Conservation (phyloP, 2,888 invertebrate species). For the Dinocampus coccinellae region DNA sequence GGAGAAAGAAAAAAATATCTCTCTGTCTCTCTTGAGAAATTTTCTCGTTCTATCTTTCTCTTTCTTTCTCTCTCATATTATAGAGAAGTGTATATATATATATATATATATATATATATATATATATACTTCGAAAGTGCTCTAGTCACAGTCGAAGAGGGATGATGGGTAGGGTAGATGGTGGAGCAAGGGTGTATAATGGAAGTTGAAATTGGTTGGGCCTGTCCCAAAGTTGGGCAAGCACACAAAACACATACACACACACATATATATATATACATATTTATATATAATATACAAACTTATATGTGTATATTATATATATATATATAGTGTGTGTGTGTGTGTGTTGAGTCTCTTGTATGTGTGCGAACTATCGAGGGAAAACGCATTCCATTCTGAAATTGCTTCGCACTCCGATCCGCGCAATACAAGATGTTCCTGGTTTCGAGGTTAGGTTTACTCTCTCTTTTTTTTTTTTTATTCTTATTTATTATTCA, state of each 20-base stretch:
- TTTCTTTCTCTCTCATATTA: slow-evolving; percentile 26
- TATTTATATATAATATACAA: too few species aligned
- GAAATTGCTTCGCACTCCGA: slow-evolving; percentile 67
- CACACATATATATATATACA: slow-evolving; percentile 17
- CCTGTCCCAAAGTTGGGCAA: slow-evolving; percentile 66
- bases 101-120: too few species aligned
- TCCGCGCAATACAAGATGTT: slow-evolving; percentile 45
- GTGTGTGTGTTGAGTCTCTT: not conserved
- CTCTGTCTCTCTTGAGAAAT: too few species aligned
- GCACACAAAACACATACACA: slow-evolving; percentile 50
- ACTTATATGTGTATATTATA: too few species aligned
- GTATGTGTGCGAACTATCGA: slow-evolving; percentile 56
- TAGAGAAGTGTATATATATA: too few species aligned
- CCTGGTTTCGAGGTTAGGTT: slow-evolving; percentile 60
- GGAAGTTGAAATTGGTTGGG: slow-evolving; percentile 69
- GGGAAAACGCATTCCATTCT: slow-evolving; percentile 68
- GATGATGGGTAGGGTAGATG: slow-evolving; percentile 26
- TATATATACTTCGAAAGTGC: slow-evolving; percentile 61
- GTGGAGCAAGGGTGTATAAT: slow-evolving; percentile 65
- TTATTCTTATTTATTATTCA: too few species aligned
- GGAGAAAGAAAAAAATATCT: not conserved
- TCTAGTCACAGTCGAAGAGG: slow-evolving; percentile 49
- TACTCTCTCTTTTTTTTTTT: too few species aligned
- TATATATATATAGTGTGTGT: too few species aligned
- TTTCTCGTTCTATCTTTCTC: too few species aligned